A percentile compares a stretch with the other conserved stretches of the same genome.
These are phyloP conservation scores for Sardina pilchardus DNA, from an alignment of 2,113 vertebrate species.

Conservation along the genomic window DNA sequence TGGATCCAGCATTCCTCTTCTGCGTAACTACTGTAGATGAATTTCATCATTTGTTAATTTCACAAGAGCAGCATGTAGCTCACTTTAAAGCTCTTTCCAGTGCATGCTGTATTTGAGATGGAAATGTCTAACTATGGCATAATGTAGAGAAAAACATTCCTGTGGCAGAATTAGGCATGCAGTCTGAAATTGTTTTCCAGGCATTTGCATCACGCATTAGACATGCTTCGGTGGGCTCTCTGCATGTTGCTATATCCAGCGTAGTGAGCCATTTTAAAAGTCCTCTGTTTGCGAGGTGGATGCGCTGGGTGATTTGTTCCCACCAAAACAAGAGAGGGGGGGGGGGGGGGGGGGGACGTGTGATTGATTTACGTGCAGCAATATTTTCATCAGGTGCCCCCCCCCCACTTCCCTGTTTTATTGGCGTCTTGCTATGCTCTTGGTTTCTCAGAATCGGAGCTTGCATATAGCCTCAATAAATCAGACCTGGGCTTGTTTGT, in stretches of 20 bases:
- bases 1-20: not conserved
- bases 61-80: not conserved
- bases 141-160: conserved; percentile 39
- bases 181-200: conserved; percentile 4
- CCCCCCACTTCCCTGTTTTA: not conserved
- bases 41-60: not conserved
- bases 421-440: not conserved
- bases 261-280: not conserved
- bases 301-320: not conserved
- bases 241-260: not conserved
- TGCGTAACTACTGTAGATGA: not conserved
- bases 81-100: not conserved
- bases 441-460: not conserved
- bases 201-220: not conserved
- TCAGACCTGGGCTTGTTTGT: not conserved
- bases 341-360: not conserved
- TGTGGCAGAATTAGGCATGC: conserved; percentile 2
- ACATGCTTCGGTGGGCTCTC: not conserved
- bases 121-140: not conserved
- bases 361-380: not conserved
- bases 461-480: not conserved
- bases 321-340: not conserved
- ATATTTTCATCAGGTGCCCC: not conserved
- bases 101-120: not conserved
- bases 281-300: not conserved